These are phyloP conservation scores for Myiozetetes cayanensis DNA, from an alignment of 2,113 vertebrate genomes.

Conservation along the genomic window DNA sequence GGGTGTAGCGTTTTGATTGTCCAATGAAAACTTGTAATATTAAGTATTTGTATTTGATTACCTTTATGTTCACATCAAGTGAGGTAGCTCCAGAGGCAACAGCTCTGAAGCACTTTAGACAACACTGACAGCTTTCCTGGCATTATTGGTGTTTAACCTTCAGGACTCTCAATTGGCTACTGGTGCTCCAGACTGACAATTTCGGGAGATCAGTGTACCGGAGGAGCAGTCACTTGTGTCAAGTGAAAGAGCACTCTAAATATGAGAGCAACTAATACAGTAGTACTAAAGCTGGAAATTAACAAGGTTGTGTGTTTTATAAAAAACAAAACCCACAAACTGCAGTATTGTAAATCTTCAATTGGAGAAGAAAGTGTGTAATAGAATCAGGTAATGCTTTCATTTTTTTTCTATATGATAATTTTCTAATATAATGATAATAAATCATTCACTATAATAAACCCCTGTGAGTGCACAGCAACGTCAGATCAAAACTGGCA, in stretches of 20 bases:
- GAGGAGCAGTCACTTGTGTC: background rate
- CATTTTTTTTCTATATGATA: background rate
- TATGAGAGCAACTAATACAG: background rate
- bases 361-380: background rate
- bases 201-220: background rate
- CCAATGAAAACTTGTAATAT: background rate
- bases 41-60: background rate
- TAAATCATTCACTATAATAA: background rate
- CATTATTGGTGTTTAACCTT: background rate
- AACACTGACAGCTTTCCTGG: background rate
- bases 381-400: background rate
- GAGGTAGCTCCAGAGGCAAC: background rate
- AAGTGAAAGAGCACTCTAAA: background rate
- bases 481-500: background rate
- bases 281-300: background rate
- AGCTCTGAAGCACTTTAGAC: background rate
- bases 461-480: background rate
- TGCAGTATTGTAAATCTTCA: background rate
- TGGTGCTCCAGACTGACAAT: background rate
- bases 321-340: background rate
- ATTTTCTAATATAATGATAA: background rate
- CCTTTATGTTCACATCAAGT: background rate
- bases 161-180: background rate
- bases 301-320: background rate
- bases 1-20: background rate